Evolutionary conservation across 2,113 vertebrate genomes (phyloP), one percentile per base, ranked within the genome.

Genomic region (Osmerus mordax): DNA sequence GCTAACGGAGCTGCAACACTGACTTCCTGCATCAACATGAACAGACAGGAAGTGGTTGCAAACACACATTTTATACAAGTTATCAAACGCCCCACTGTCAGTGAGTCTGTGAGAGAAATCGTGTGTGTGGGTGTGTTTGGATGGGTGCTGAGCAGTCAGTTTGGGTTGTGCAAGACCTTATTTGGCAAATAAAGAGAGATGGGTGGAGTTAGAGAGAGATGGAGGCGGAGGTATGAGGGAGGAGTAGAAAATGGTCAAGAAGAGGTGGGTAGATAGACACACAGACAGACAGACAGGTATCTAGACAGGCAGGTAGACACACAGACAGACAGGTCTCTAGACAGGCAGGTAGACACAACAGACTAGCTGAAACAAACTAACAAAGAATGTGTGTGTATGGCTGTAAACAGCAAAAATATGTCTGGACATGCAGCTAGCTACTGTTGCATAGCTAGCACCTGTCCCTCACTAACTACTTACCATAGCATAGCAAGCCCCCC

Each of bases 21-120:
- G 60, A 15, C 61, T 65, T 65, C 64, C 64, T 65, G 64, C 41
- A 32, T 65, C 64, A 64, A 4, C 32, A 32, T 51, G 64, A 21
- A 36, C 18, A 19, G 18, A 65, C 32, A 65, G 64, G 64, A 65
- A 65, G 64, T 65, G 64, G 64, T 65, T 16, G 9, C 58, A 21
- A 16, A 21, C 58, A 60, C 9, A 60, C 58, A 60, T 19, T 56
- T 16, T 1, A n/a, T 8, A 12, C 14, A 56, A 56, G n/a, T 15
- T 56, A 16, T 3, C 54, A 56, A n/a, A 12, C 5, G 3, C 14
- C n/a, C 14, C 54, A 15, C 54, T 3, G 54, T 56, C n/a, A 16
- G n/a, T 15, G 54, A 5, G 14, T 18, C 3, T 56, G 14, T 56
- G n/a, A 8, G 36, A 41, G 5, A 56, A 56, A 15, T 8, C 32